Evolutionary conservation across 2,888 invertebrate genomes (phyloP).

Genomic region (Caenorhabditis sp.): DNA sequence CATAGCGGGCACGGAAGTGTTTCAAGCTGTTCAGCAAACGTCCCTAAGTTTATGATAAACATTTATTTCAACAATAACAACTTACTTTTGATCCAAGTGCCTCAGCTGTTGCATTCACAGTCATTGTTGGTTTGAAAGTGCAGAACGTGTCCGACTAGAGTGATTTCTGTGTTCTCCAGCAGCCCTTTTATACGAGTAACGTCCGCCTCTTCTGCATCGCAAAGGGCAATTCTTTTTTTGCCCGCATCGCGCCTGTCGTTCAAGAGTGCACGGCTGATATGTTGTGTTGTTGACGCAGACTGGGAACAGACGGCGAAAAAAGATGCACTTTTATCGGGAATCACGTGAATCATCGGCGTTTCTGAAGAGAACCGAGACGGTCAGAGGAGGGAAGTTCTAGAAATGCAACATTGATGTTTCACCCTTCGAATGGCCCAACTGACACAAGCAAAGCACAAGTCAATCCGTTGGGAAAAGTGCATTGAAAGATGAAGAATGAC

Average conservation of each 20-base stretch:
- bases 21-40: slow-evolving; percentile 33
- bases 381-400: slow-evolving; percentile 19
- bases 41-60: slow-evolving; percentile 23
- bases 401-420: slow-evolving; percentile 47
- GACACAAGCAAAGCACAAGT: slow-evolving; percentile 11
- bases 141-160: not conserved
- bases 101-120: slow-evolving; percentile 31
- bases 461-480: not conserved
- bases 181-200: slow-evolving; percentile 30
- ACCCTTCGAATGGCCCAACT: slow-evolving; percentile 10
- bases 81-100: slow-evolving; percentile 41
- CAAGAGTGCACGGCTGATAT: slow-evolving; percentile 44
- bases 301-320: slow-evolving; percentile 26
- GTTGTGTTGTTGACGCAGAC: slow-evolving; percentile 43
- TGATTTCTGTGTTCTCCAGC: slow-evolving; percentile 15
- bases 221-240: slow-evolving; percentile 61
- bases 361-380: slow-evolving; percentile 25
- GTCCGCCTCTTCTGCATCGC: slow-evolving; percentile 37
- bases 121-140: slow-evolving; percentile 13
- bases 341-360: slow-evolving; percentile 52
- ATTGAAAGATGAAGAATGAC: slow-evolving; percentile 1
- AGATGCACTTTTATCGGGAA: slow-evolving; percentile 62
- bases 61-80: not conserved
- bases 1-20: slow-evolving; percentile 5
- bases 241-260: slow-evolving; percentile 29